These are phyloP conservation scores for Creontiades dilutus DNA, from an alignment of 2,888 invertebrate species.

Conservation along the genomic window DNA sequence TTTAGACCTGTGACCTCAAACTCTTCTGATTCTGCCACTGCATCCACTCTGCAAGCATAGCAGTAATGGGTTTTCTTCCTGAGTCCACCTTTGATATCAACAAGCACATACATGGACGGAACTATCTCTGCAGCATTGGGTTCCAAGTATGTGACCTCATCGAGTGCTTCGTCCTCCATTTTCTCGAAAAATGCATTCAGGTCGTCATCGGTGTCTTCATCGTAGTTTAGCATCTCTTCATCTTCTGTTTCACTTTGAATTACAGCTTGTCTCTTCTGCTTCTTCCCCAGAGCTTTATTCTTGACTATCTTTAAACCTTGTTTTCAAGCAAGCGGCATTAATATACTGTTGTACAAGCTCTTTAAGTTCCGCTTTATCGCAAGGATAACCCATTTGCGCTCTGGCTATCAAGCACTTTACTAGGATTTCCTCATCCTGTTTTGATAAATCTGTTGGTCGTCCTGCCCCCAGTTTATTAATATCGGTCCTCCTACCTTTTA, in stretches of 20 bases:
- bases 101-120: constrained; percentile 30
- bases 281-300: no score
- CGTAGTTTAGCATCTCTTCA: no score
- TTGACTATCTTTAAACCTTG: no score
- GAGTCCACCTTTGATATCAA: constrained; percentile 13
- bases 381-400: constrained; percentile 76
- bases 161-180: constrained; percentile 26
- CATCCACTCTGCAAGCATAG: constrained; percentile 43
- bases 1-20: no score
- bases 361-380: constrained; percentile 75
- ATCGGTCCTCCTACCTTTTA: constrained; percentile 1
- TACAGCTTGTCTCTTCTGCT: no score
- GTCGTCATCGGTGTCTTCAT: no score
- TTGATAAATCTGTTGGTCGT: background rate
- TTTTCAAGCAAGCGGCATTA: no score
- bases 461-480: constrained; percentile 16
- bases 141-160: constrained; percentile 23
- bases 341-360: constrained; percentile 73
- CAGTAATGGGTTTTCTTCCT: constrained; percentile 37
- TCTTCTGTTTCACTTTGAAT: no score
- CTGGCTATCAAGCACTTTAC: constrained; percentile 75
- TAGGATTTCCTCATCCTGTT: background rate
- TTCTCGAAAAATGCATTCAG: no score
- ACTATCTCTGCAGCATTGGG: background rate
- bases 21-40: background rate